Evolutionary conservation across 2,888 invertebrate genomes (phyloP).

Genomic region (Oxycera nigricornis): DNA sequence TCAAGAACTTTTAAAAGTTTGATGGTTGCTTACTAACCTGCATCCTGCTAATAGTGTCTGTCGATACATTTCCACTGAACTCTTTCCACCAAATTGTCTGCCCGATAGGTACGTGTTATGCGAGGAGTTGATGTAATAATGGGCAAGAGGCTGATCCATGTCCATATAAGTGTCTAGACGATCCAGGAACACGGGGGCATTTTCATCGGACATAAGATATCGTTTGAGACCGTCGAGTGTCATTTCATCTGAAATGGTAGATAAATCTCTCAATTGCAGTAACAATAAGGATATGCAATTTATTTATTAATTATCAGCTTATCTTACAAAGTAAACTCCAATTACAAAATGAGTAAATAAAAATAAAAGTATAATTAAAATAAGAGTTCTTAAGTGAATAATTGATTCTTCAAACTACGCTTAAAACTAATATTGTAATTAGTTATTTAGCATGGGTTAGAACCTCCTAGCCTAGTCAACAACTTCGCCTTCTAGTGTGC

Average conservation of each 20-base stretch:
- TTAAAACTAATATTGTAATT: no score
- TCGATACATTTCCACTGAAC: slow-evolving; percentile 98
- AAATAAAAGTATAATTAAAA: no score
- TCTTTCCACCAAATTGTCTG: slow-evolving; percentile 97
- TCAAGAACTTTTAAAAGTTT: background rate
- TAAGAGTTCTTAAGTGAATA: no score
- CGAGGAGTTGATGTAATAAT: slow-evolving; percentile 99
- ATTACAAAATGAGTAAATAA: no score
- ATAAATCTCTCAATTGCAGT: no score
- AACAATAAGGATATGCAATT: slow-evolving; percentile 48
- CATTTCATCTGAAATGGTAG: slow-evolving; percentile 78
- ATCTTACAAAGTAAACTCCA: background rate
- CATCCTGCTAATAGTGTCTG: slow-evolving; percentile 97
- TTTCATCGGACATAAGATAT: slow-evolving; percentile 99
- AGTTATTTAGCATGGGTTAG: no score
- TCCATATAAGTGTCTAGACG: slow-evolving; percentile 97
- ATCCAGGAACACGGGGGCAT: slow-evolving; percentile 98
- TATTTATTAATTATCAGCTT: background rate
- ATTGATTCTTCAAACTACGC: no score
- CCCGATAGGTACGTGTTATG: slow-evolving; percentile 95
- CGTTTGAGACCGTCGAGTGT: slow-evolving; percentile 96
- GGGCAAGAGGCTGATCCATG: slow-evolving; percentile 97
- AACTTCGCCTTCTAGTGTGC: no score
- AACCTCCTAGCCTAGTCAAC: no score
- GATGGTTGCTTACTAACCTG: slow-evolving; percentile 66